Evolutionary conservation across 2,113 vertebrate genomes (phyloP).

Genomic region (Xiphophorus maculatus): DNA sequence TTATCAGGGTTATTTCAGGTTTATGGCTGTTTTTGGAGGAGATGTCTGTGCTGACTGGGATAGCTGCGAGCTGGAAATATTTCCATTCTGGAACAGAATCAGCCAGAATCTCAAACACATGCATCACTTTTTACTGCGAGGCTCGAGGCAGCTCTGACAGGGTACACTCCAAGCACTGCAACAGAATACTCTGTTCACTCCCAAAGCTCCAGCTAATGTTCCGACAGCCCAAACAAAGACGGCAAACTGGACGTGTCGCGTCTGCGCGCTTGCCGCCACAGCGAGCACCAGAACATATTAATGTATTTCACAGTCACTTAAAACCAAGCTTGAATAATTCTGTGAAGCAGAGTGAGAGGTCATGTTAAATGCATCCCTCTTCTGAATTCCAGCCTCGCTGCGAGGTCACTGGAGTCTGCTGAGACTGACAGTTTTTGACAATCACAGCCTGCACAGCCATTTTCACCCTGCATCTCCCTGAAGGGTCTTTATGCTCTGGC

Average conservation of each 20-base stretch:
- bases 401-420: constrained; percentile 41
- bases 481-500: constrained; percentile 43
- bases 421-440: constrained; percentile 59
- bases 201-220: constrained; percentile 42
- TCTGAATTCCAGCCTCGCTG: constrained; percentile 52
- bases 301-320: constrained; percentile 54
- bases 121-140: constrained; percentile 17
- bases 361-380: constrained; percentile 55
- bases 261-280: constrained; percentile 9
- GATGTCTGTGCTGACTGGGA: constrained; percentile 10
- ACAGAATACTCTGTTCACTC: constrained; percentile 41
- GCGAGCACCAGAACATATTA: constrained; percentile 37
- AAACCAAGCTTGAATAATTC: constrained; percentile 46
- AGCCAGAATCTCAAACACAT: constrained; percentile 23
- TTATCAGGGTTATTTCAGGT: constrained; percentile 7
- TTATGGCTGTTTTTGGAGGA: constrained; percentile 13
- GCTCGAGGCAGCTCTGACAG: constrained; percentile 15
- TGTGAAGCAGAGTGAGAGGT: constrained; percentile 60
- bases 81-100: constrained; percentile 15
- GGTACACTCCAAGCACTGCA: constrained; percentile 12
- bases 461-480: constrained; percentile 37
- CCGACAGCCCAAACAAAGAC: constrained; percentile 32
- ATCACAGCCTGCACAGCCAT: constrained; percentile 42
- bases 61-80: constrained; percentile 2
- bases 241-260: constrained; percentile 23